phyloP scores from a whole-genome alignment of 2,888 invertebrate species.

The Entomobrya proxima region DNA sequence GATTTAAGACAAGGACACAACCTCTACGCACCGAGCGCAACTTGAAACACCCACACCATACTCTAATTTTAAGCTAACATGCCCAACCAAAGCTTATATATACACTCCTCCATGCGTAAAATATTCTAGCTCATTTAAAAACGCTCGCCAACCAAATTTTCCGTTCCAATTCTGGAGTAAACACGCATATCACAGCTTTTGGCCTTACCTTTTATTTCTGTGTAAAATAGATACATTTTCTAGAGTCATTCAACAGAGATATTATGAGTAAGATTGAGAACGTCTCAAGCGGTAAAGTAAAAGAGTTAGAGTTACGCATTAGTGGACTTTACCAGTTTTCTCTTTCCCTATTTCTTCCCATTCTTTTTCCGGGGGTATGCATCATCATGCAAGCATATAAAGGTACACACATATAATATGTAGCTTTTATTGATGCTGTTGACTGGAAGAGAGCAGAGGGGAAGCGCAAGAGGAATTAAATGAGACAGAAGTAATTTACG shows the following conservation, averaged over 20 bases:
- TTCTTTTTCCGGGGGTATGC: neutral
- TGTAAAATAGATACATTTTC: too few relatives aligned
- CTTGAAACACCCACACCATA: too few relatives aligned
- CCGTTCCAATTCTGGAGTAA: neutral
- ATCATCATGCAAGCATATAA: too few relatives aligned
- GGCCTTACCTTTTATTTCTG: too few relatives aligned
- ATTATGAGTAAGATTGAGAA: too few relatives aligned
- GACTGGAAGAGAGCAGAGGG: slow-evolving; percentile 51
- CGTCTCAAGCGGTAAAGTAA: slow-evolving; percentile 8
- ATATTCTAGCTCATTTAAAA: neutral
- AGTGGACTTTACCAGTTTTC: slow-evolving; percentile 35
- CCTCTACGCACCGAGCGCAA: slow-evolving; percentile 45
- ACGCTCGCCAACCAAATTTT: neutral
- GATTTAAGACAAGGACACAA: slow-evolving; percentile 53
- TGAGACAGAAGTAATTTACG: slow-evolving; percentile 68
- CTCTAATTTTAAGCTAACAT: slow-evolving; percentile 16
- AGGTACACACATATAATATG: neutral
- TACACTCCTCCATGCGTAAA: neutral
- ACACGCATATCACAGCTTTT: neutral
- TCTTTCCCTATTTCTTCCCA: neutral
- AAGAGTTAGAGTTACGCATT: slow-evolving; percentile 52
- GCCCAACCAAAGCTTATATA: neutral
- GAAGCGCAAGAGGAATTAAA: slow-evolving; percentile 63
- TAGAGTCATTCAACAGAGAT: too few relatives aligned
- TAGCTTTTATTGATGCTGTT: slow-evolving; percentile 45